Percentiles rank a stretch among this genome's conserved stretches.
Evolutionary conservation across 2,888 invertebrate species (phyloP).

Genomic region (Caenorhabditis zanzibari): DNA sequence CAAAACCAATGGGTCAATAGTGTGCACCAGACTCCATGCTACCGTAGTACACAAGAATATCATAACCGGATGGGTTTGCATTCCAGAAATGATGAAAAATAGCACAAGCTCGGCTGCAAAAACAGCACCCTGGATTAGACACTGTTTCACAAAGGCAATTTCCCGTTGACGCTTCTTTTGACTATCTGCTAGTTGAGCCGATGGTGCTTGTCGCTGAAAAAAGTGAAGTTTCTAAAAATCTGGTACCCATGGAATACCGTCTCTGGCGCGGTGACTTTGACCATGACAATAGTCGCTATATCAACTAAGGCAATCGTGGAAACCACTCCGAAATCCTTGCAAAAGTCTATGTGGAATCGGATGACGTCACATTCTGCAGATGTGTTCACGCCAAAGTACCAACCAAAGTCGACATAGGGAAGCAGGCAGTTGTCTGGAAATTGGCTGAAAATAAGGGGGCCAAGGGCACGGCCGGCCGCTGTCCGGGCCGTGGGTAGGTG

Average conservation of each 20-base stretch:
- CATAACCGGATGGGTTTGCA: conserved; percentile 32
- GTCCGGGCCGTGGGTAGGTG: too few species aligned
- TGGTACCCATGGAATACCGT: conserved; percentile 9
- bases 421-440: conserved; percentile 56
- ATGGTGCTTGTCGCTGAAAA: background rate
- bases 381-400: conserved; percentile 65
- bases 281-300: conserved; percentile 55
- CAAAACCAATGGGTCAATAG: conserved; percentile 54
- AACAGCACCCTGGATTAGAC: conserved; percentile 52
- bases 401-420: conserved; percentile 62
- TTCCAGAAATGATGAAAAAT: conserved; percentile 52
- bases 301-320: conserved; percentile 48
- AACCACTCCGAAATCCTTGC: conserved; percentile 60
- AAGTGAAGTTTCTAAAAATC: too few species aligned
- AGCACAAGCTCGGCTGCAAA: conserved; percentile 59
- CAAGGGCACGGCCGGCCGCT: too few species aligned
- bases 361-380: conserved; percentile 59
- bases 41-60: conserved; percentile 62
- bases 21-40: conserved; percentile 57
- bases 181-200: conserved; percentile 20
- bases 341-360: conserved; percentile 56
- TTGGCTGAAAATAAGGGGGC: background rate
- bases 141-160: conserved; percentile 62
- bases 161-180: conserved; percentile 49
- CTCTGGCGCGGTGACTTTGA: conserved; percentile 39